Base-by-base conservation (phyloP, 35 echinoderm and acorn worm species). In the Apostichopus californicus region DNA sequence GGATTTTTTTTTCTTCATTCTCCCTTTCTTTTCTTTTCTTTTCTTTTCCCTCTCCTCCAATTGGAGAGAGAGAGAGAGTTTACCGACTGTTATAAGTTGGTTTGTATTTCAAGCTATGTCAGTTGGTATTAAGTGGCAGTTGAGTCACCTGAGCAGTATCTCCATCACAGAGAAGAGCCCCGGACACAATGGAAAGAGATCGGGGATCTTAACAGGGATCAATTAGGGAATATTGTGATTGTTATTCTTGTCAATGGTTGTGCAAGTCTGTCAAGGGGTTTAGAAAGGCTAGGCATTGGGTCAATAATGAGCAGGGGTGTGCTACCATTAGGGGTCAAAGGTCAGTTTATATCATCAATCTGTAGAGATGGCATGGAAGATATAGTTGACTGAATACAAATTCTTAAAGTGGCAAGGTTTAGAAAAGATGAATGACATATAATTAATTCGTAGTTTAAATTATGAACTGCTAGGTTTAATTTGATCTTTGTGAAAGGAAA, bases 151-250 rank as follows among this genome's bases (percentile, higher is more conserved):
- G 25, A 81, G 78, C 78, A 15, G 78, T n/a, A 18, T 75, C 71
- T 6, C n/a, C 71, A 18, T 22, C 71, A 20, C 17, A 24, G 81
- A 13, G 17, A 52, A n/a, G 55, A 60, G 55, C n/a, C 17, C 54
- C 54, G 9, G 81, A 20, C 55, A 85, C 55, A 85, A 85, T 85
- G 55, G 81, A 52, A 5, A 85, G 57, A 60, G 23, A 18, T 13
- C 17, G 17, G 55, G 81, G 17, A 22, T 58, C 23, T 56, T 58
- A 58, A 85, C 13, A 24, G 58, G 56, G 54, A 58, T 85, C 81
- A 85, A 85, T 85, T 85, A 85, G 54, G 56, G 81, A 75, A 85
- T 85, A 85, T 85, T 60, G 56, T n/a, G 81, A 85, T 85, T 85
- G 56, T 56, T 85, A 25, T 55, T 54, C 55, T 20, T 58, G 81